A percentile compares a stretch with the other conserved stretches of the same genome.
These are phyloP conservation scores for Macrotrachela quadricornifera DNA, from an alignment of 1,140 invertebrate genomes.

Conservation along the genomic window DNA sequence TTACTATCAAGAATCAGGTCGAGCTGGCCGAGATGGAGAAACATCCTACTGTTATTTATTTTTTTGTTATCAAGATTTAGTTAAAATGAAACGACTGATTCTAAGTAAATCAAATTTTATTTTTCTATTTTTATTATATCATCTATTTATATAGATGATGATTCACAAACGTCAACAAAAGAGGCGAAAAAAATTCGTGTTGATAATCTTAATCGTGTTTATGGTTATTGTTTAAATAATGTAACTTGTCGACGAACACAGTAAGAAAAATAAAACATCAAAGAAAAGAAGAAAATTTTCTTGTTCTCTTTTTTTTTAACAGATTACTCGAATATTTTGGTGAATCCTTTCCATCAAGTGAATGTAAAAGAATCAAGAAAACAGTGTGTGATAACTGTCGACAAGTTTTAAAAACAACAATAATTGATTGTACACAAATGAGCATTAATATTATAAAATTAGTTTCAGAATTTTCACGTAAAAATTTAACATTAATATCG, in stretches of 20 bases:
- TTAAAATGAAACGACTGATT: constrained; percentile 1
- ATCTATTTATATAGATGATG: too few species aligned
- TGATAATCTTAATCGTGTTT: constrained; percentile 66
- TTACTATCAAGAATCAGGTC: constrained; percentile 37
- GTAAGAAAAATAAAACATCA: too few species aligned
- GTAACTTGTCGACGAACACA: constrained; percentile 65
- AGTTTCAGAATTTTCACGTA: too few species aligned
- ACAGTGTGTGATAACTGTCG: constrained; percentile 2
- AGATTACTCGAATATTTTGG: constrained; percentile 69
- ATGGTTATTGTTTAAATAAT: constrained; percentile 69
- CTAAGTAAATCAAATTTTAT: too few species aligned
- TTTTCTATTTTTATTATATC: too few species aligned
- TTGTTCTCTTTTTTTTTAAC: too few species aligned
- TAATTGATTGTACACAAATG: too few species aligned
- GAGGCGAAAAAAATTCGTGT: constrained; percentile 51
- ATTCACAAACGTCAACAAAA: constrained; percentile 17
- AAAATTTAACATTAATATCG: too few species aligned
- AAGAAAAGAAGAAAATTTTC: too few species aligned
- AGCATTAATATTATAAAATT: too few species aligned
- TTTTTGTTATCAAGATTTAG: constrained; percentile 48
- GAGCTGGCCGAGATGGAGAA: constrained; percentile 43
- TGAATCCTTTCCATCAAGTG: constrained; percentile 49
- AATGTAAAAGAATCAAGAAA: constrained; percentile 31
- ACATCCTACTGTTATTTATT: constrained; percentile 40
- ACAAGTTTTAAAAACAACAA: too few species aligned